phyloP scores from a whole-genome alignment of 2,888 invertebrate species.

The Schizotus pectinicornis region DNA sequence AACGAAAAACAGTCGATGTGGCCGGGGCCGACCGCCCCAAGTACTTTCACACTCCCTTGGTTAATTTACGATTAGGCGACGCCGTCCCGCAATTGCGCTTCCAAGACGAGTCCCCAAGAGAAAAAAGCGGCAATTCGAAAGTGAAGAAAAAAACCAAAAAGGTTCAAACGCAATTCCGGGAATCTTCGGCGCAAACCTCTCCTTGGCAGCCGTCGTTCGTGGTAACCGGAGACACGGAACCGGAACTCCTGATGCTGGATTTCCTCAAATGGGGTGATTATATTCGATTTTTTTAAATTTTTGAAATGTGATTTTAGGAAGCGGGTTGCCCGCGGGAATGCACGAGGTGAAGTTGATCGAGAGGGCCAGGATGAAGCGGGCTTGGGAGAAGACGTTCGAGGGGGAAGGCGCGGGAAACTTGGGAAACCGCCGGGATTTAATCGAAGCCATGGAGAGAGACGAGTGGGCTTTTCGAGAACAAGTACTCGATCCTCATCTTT shows the following conservation, averaged over 20 bases:
- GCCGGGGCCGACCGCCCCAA: slow-evolving; percentile 45
- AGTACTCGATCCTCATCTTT: slow-evolving; percentile 52
- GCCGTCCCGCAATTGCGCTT: slow-evolving; percentile 37
- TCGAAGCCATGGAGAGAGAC: slow-evolving; percentile 80
- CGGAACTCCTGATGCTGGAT: slow-evolving; percentile 72
- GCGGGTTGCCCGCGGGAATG: slow-evolving; percentile 68
- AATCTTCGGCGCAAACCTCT: slow-evolving; percentile 76
- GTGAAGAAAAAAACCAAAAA: slow-evolving; percentile 55
- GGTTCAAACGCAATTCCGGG: slow-evolving; percentile 75
- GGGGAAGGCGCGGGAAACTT: slow-evolving; percentile 63
- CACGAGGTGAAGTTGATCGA: slow-evolving; percentile 71
- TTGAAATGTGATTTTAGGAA: slow-evolving; percentile 47
- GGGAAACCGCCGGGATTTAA: slow-evolving; percentile 67
- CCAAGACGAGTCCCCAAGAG: slow-evolving; percentile 10
- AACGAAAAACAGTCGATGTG: slow-evolving; percentile 35
- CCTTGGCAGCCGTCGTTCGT: slow-evolving; percentile 76
- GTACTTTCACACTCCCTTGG: slow-evolving; percentile 41
- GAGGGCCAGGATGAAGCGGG: slow-evolving; percentile 69
- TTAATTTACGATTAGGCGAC: slow-evolving; percentile 39
- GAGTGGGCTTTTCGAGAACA: slow-evolving; percentile 85
- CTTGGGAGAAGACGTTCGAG: slow-evolving; percentile 66
- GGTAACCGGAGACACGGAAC: slow-evolving; percentile 58
- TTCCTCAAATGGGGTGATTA: slow-evolving; percentile 56
- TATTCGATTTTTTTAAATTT: background rate
- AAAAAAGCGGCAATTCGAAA: slow-evolving; percentile 27